Evolutionary conservation across 2,888 invertebrate species (phyloP), one percentile per base, ranked within the genome.

Genomic region (Drosophila limbata): DNA sequence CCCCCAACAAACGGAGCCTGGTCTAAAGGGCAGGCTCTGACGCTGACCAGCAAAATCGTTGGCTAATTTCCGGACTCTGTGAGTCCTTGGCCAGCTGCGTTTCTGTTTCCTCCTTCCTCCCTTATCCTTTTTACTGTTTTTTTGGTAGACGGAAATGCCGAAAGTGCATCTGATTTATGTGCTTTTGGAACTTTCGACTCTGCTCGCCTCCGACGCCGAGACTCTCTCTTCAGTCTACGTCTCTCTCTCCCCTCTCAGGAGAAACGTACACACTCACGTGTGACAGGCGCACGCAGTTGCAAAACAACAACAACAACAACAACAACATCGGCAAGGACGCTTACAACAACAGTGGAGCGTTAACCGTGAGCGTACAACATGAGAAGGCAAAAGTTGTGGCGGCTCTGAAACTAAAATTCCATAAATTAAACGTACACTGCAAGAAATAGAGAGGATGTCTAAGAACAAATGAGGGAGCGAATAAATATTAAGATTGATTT

Each of bases 321-420:
- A 51, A 28, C 21, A 56, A 63, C 63, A 71, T 9, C 44, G 61
- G 63, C 57, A 68, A 47, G 39, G 40, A 59, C 55, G 57, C 45
- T 48, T 45, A 61, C 60, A 56, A 44, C 73, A 63, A 73, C 50
- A 73, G 59, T 50, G 73, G 35, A 64, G 39, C 69, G 57, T 56
- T 72, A 72, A 75, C 77, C 31, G 57, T 67, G 61, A 62, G 57
- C 72, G 56, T 62, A 62, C 39, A 67, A 50, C 73, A 67, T 67
- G 73, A 67, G 73, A 67, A 62, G 71, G 77, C 82, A 79, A 82
- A 82, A 82, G 83, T 78, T 78, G 75, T 35, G 66, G 68, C 72
- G 80, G 84, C 78, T 89, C 79, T 79, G 77, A 85, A 89, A 88
- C 88, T 91, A 85, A 90, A 90, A 90, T 90, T 91, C 90, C 91